Evolutionary conservation across 2,888 invertebrate genomes (phyloP), one percentile per base, ranked within the genome.

Genomic region (Drosophila formosana): DNA sequence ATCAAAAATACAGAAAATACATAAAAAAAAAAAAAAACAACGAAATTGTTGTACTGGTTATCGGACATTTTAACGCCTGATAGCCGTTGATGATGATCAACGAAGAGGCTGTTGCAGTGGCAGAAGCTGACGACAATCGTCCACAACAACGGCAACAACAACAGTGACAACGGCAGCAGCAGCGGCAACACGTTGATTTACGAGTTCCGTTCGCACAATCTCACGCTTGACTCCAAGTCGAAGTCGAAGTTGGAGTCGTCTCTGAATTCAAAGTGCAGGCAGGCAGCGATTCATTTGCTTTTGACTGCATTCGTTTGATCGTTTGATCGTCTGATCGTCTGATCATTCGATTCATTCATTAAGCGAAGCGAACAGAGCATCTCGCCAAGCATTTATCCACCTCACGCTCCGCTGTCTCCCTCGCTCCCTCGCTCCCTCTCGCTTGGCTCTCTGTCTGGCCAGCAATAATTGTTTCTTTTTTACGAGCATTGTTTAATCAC

Each of bases 151-250:
- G n/a, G 23, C 58, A 41, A 3, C 61, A 64, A 8, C 30, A 37
- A 2, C 64, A 37, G 4, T 53, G 39, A 23, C 55, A 66, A 13
- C n/a, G n/a, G n/a, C n/a, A n/a, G n/a, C n/a, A n/a, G n/a, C n/a
- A n/a, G n/a, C n/a, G n/a, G n/a, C 28, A 37, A 28, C 57, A 56
- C 51, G 51, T 46, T 75, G 75, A 75, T 78, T 75, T 78, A 78
- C 75, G 74, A 63, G 75, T 78, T 75, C 75, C 75, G 78, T 49
- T 78, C 63, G 71, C 69, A 68, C 69, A 78, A 73, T 78, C 75
- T 77, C 78, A 74, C 74, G 78, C 74, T 77, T 56, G 45, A 56
- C n/a, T 45, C 55, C 13, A 5, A 18, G 28, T 41, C 32, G 11
- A n/a, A 34, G 34, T 39, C 39, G 13, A 5, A 30, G 5, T 30